Evolutionary conservation across 1,140 invertebrate species (phyloP).

Genomic region (Portunus trituberculatus): DNA sequence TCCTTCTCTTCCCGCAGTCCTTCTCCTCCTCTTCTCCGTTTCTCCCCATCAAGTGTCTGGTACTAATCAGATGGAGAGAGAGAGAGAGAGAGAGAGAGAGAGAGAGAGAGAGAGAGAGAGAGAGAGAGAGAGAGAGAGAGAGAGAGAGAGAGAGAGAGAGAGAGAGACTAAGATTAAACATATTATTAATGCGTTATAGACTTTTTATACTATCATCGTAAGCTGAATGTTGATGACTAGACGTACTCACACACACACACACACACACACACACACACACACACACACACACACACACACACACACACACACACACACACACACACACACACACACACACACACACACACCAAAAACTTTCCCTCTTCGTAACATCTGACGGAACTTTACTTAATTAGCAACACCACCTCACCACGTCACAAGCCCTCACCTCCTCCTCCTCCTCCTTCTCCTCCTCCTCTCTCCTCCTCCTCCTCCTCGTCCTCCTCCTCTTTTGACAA

Average conservation of each 20-base stretch:
- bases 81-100: neutral
- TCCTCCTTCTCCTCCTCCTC: neutral
- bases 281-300: slow-evolving; percentile 56
- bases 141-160: slow-evolving; percentile 15
- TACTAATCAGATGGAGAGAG: neutral
- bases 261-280: slow-evolving; percentile 59
- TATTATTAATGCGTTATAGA: neutral
- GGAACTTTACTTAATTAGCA: slow-evolving; percentile 46
- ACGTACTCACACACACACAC: slow-evolving; percentile 29
- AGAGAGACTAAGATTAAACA: neutral
- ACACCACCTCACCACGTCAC: neutral
- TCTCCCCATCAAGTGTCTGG: neutral
- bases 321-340: neutral
- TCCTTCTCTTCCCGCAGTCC: neutral
- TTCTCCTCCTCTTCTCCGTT: neutral
- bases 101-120: neutral
- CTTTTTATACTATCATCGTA: neutral
- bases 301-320: slow-evolving; percentile 50
- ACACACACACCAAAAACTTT: slow-evolving; percentile 6
- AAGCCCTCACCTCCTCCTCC: slow-evolving; percentile 24
- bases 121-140: slow-evolving; percentile 20
- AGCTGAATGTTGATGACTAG: neutral
- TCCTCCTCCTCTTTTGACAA: neutral
- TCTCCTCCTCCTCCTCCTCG: neutral
- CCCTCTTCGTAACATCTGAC: slow-evolving; percentile 34